Percentiles rank a stretch among this genome's conserved stretches.
Conservation (phyloP, 2,113 vertebrate species). For the Limanda limanda region DNA sequence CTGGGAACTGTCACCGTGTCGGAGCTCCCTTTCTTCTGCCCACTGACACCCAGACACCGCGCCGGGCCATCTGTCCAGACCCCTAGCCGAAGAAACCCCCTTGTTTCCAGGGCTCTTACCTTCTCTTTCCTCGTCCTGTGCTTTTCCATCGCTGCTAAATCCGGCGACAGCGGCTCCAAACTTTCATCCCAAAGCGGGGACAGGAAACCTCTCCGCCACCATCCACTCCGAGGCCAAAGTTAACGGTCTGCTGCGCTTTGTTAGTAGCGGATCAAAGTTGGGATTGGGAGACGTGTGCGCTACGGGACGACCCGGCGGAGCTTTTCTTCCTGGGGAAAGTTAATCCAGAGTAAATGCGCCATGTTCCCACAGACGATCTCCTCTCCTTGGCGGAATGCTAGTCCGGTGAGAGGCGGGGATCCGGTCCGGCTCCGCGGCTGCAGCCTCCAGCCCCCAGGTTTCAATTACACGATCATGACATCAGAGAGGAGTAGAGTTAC, state of each 20-base stretch:
- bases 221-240: constrained; percentile 9
- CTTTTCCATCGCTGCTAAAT: constrained; percentile 80
- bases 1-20: constrained; percentile 1
- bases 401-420: constrained; percentile 81
- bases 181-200: constrained; percentile 73
- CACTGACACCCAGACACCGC: too few relatives aligned
- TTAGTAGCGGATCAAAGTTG: accelerated
- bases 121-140: constrained; percentile 77
- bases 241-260: background rate
- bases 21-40: too few relatives aligned
- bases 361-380: constrained; percentile 78
- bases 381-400: constrained; percentile 67
- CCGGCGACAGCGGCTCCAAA: constrained; percentile 64
- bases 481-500: constrained; percentile 81
- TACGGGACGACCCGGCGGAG: constrained; percentile 2
- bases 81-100: background rate
- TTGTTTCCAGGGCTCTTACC: constrained; percentile 65
- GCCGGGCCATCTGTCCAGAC: too few relatives aligned
- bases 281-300: background rate
- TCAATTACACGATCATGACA: constrained; percentile 76
- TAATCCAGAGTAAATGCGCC: constrained; percentile 74
- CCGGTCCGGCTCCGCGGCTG: constrained; percentile 62
- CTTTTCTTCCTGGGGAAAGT: constrained; percentile 50
- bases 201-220: constrained; percentile 43
- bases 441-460: constrained; percentile 54